Evolutionary conservation across 2,797 vertebrate genomes (phyloP).

Genomic region (Typhlichthys eigenmanni): DNA sequence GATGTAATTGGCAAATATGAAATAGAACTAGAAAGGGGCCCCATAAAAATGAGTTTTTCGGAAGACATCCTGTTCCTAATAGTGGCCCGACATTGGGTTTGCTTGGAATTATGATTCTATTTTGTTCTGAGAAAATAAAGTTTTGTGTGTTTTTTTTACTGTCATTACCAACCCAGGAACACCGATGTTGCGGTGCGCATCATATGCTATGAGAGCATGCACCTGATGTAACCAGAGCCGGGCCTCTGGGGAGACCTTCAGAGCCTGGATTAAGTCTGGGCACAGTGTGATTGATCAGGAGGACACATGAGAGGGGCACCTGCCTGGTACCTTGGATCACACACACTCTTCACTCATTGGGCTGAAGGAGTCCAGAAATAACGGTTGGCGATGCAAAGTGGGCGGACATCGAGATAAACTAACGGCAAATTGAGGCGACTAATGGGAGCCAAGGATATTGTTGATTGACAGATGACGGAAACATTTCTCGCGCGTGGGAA

Average conservation of each 20-base stretch:
- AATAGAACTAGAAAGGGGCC: conserved; percentile 16
- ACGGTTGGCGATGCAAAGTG: no score
- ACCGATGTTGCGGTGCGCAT: conserved; percentile 2
- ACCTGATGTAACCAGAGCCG: conserved; percentile 44
- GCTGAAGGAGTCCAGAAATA: conserved; percentile 9
- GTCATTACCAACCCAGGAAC: background rate
- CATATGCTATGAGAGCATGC: background rate
- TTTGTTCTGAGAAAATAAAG: conserved; percentile 36
- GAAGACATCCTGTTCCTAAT: conserved; percentile 26
- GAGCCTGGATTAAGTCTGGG: conserved; percentile 33
- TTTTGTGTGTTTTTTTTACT: conserved; percentile 24
- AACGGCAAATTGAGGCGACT: no score
- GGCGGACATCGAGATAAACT: no score
- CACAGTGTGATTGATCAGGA: conserved; percentile 42
- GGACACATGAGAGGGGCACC: conserved; percentile 20
- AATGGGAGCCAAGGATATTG: no score
- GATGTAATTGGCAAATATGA: conserved; percentile 44
- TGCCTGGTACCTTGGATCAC: conserved; percentile 4
- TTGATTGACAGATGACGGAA: no score
- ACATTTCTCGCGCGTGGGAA: no score
- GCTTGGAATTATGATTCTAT: conserved; percentile 50
- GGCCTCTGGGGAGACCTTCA: conserved; percentile 33
- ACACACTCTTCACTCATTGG: conserved; percentile 18
- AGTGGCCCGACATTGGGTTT: conserved; percentile 52
- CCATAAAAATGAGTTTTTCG: conserved; percentile 36